Conservation (phyloP, 2,113 vertebrate species). For the Bucco capensis region DNA sequence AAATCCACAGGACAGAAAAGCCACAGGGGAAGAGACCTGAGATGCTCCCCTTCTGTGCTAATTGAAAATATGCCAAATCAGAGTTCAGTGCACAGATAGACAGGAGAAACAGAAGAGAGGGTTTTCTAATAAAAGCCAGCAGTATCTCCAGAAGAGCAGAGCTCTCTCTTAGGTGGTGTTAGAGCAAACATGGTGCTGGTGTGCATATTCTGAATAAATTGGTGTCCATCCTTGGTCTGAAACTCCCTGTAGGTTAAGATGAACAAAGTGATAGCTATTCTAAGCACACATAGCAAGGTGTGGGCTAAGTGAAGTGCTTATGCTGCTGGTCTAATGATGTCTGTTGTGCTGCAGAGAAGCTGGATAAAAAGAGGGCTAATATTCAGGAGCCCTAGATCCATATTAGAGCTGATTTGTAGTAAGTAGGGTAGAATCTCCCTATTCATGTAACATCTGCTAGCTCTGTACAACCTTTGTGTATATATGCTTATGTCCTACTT, state of each 20-base stretch:
- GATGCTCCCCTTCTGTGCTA: neutral
- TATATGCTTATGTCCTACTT: slow-evolving; percentile 10
- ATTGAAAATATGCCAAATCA: slow-evolving; percentile 28
- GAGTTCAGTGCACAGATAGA: slow-evolving; percentile 39
- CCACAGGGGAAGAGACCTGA: neutral
- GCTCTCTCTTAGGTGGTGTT: neutral
- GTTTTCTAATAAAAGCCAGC: slow-evolving; percentile 3
- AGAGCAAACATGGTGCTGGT: neutral
- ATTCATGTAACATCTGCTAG: slow-evolving; percentile 9
- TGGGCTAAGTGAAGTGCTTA: neutral
- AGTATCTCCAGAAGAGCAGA: neutral
- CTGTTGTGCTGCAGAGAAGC: neutral
- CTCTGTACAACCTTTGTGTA: neutral
- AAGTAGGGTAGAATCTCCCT: neutral
- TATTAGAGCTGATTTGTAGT: neutral
- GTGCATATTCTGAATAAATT: neutral
- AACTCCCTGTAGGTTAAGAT: neutral
- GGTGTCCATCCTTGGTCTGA: neutral
- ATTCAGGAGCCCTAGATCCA: neutral
- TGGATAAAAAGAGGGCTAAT: neutral
- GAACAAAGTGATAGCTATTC: neutral
- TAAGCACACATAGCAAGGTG: neutral
- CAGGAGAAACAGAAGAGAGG: neutral
- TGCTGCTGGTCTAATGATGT: neutral
- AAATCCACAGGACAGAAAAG: neutral